Evolutionary conservation across 1,140 invertebrate species (phyloP).

Genomic region (Drosophila dunni): DNA sequence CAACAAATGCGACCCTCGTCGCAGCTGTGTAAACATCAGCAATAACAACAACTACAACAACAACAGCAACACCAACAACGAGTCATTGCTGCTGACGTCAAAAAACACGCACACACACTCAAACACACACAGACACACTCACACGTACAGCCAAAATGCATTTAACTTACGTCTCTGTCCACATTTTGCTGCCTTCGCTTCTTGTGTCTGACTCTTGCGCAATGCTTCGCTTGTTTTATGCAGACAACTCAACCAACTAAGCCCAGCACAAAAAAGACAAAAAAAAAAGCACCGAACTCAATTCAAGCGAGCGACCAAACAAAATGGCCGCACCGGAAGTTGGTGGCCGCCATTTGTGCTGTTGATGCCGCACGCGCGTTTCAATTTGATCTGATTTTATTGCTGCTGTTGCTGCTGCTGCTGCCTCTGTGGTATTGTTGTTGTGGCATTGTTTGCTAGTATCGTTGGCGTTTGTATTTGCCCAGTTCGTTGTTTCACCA

Average conservation of each 20-base stretch:
- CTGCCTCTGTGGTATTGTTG: conserved; percentile 22
- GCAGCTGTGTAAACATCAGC: conserved; percentile 77
- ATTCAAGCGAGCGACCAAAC: conserved; percentile 37
- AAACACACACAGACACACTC: conserved; percentile 14
- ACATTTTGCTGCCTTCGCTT: neutral
- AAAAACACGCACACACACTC: conserved; percentile 43
- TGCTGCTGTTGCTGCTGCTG: conserved; percentile 30
- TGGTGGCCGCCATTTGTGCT: conserved; percentile 51
- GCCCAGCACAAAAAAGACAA: neutral
- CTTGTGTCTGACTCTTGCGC: conserved; percentile 21
- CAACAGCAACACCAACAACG: conserved; percentile 29
- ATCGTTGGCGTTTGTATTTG: conserved; percentile 17
- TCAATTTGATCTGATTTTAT: conserved; percentile 62
- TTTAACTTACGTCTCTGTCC: conserved; percentile 13
- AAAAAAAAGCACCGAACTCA: conserved; percentile 22
- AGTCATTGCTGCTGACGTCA: conserved; percentile 69
- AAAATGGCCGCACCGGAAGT: conserved; percentile 63
- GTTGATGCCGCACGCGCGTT: conserved; percentile 33
- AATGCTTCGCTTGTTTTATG: conserved; percentile 34
- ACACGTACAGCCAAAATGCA: conserved; percentile 39
- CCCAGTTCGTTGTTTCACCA: conserved; percentile 31
- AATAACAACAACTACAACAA: conserved; percentile 48
- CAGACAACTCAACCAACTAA: conserved; percentile 55
- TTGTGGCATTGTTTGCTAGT: conserved; percentile 1
- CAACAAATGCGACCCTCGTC: conserved; percentile 65